phyloP scores from a whole-genome alignment of 2,888 invertebrate species.

The Pollenia amentaria region DNA sequence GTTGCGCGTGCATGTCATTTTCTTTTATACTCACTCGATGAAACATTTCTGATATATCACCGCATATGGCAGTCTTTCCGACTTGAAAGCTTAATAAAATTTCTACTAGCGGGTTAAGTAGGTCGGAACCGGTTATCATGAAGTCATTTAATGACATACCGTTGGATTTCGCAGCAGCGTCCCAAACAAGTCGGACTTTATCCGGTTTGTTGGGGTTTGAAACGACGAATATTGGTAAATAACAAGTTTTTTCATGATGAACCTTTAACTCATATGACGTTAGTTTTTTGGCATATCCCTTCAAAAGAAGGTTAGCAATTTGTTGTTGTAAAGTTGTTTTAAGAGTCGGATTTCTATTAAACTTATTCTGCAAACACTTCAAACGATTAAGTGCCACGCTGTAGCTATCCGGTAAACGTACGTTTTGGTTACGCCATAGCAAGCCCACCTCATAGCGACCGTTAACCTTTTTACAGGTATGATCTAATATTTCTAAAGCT shows the following conservation, averaged over 20 bases:
- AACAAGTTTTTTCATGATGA: neutral
- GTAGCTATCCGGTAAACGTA: no score
- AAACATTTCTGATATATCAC: slow-evolving; percentile 74
- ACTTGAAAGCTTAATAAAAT: slow-evolving; percentile 64
- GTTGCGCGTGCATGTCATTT: slow-evolving; percentile 56
- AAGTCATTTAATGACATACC: neutral
- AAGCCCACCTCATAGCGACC: no score
- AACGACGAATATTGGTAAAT: slow-evolving; percentile 41
- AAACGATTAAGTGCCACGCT: no score
- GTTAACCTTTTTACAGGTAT: no score
- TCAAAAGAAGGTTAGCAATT: slow-evolving; percentile 8
- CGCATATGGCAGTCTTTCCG: slow-evolving; percentile 66
- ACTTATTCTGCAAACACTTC: no score
- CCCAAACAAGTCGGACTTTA: slow-evolving; percentile 40
- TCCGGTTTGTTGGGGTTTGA: slow-evolving; percentile 75
- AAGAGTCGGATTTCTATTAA: no score
- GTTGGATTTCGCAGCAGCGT: slow-evolving; percentile 32
- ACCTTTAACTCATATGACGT: neutral
- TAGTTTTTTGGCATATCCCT: slow-evolving; percentile 9
- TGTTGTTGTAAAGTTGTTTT: neutral
- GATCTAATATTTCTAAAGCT: no score
- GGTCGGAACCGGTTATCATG: neutral
- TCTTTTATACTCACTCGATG: slow-evolving; percentile 61
- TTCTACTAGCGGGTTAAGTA: neutral
- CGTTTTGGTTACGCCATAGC: no score